Base-by-base conservation (phyloP, 2,888 invertebrate genomes). In the Agelastica alni region DNA sequence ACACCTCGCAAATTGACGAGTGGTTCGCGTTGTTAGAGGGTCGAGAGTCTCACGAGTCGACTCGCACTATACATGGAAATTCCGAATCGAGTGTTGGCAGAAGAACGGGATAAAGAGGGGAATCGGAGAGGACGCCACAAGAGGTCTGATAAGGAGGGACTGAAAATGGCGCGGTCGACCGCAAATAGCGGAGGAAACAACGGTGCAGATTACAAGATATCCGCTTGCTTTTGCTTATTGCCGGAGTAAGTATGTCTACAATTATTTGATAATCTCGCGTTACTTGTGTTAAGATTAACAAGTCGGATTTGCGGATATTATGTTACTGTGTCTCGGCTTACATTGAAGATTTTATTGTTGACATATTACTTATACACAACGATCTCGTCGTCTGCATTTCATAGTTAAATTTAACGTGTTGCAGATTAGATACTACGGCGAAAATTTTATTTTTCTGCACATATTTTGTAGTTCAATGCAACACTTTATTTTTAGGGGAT, bases 121-220 rank as follows among this genome's bases (percentile, higher is more conserved):
- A 66, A 64, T 65, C 63, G 65, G 41, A 63, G 66, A 67, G 63
- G 58, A 63, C 59, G 59, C 58, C 51, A 64, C 59, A 58, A 59
- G 63, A 55, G 58, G 60, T 52, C 61, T 46, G 67, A 69, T 69
- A 69, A 68, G 66, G 63, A 62, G 67, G 67, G 70, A 62, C 69
- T 70, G 69, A 65, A 69, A 74, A 74, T 70, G 73, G 68, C 67
- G 70, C 68, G 74, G 74, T 71, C 69, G 69, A 66, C 76, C 76
- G 70, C 76, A 76, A 76, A 75, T 74, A 73, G 74, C 72, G 64
- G 60, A 70, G 72, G 73, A 72, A 73, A 74, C 74, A 74, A 73
- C 73, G 73, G 74, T 70, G 71, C 72, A 73, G 74, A 75, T 75
- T 75, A 74, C 72, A 70, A n/a, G 71, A 72, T 72, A 71, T 70